Base-by-base conservation (phyloP, 2,888 invertebrate species). In the Ischnus inquisitorius region DNA sequence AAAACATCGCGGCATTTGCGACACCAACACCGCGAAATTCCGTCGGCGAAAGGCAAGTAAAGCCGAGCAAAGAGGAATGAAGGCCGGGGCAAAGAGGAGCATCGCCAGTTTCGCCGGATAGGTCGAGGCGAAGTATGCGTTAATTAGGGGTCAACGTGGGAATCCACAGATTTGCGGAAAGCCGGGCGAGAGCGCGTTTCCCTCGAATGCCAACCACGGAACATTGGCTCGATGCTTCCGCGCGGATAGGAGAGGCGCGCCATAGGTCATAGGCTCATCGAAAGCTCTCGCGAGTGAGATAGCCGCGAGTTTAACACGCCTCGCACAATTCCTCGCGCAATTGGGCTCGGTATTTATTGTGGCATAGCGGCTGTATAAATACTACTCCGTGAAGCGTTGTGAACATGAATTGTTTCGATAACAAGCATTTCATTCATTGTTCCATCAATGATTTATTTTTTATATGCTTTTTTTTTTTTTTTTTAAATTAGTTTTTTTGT, bases 81-180 rank as follows among this genome's bases (percentile, higher is more conserved):
- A 64, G 69, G 64, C 22, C 14, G 41, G 39, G 68, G 14, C 54
- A 19, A 68, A 51, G 41, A 51, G 51, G 22, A 39, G 60, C 76
- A 69, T 19, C 41, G n/a, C 65, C 14, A 62, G 41, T 82, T 79
- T 79, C 60, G 83, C 69, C 57, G 5, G 69, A 48, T 25, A 60
- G 79, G 71, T 76, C 14, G 48, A 34, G 77, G 83, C 84, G 88
- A 90, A 92, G 90, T 91, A 92, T 90, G 92, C 92, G 90, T 89
- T 92, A 92, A 92, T 92, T 92, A 92, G 90, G 88, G 91, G 85
- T 89, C 88, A 88, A 88, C 86, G 86, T 85, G 87, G 89, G 88
- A 91, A 91, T 91, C 90, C 90, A 88, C 87, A 90, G 91, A 91
- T 91, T 92, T 89, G 91, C 83, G 90, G 90, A 85, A 84, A 87